Evolutionary conservation across 2,797 vertebrate species (phyloP).

Genomic region (Poeciliopsis turneri): DNA sequence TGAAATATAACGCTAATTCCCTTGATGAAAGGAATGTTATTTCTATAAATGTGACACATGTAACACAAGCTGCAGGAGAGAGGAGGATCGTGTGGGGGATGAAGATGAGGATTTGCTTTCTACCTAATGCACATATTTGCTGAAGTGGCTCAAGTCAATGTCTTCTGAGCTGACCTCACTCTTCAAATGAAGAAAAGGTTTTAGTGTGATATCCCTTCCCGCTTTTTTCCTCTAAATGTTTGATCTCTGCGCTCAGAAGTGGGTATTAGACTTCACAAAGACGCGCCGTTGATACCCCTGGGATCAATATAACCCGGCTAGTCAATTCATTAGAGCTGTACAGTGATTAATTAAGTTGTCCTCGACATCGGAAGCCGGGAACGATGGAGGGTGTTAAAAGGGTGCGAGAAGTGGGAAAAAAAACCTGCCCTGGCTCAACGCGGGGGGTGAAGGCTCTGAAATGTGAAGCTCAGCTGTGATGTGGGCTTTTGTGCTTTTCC

Average conservation of each 20-base stretch:
- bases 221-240: slow-evolving; percentile 53
- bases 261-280: slow-evolving; percentile 75
- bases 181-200: slow-evolving; percentile 33
- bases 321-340: slow-evolving; percentile 76
- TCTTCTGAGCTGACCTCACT: slow-evolving; percentile 53
- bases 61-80: slow-evolving; percentile 66
- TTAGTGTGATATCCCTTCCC: slow-evolving; percentile 51
- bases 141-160: slow-evolving; percentile 56
- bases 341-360: slow-evolving; percentile 80
- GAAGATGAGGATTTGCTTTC: slow-evolving; percentile 65
- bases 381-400: slow-evolving; percentile 56
- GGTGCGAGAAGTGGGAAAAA: slow-evolving; percentile 22
- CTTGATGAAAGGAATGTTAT: slow-evolving; percentile 74
- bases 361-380: slow-evolving; percentile 54
- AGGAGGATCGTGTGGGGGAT: slow-evolving; percentile 43
- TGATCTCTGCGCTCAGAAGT: slow-evolving; percentile 61
- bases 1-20: slow-evolving; percentile 80
- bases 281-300: slow-evolving; percentile 60
- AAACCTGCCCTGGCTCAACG: slow-evolving; percentile 33
- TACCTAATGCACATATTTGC: slow-evolving; percentile 59
- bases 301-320: slow-evolving; percentile 74
- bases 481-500: slow-evolving; percentile 52
- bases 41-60: slow-evolving; percentile 79
- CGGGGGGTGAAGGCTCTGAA: slow-evolving; percentile 52
- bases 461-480: slow-evolving; percentile 58